These are phyloP conservation scores for Ranitomeya imitator DNA, from an alignment of 2,113 vertebrate species.

Conservation along the genomic window DNA sequence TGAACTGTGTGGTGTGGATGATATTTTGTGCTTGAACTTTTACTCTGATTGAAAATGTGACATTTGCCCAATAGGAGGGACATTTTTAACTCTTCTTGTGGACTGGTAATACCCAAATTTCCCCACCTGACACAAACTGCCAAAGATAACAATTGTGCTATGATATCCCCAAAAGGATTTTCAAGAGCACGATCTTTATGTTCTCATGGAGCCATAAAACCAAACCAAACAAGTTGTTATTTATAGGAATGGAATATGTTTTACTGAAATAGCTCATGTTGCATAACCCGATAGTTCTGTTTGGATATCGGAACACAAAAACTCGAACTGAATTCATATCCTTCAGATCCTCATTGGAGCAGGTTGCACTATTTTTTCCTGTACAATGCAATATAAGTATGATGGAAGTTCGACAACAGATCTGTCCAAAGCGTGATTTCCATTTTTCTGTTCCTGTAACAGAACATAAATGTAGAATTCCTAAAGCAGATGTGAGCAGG, in stretches of 20 bases:
- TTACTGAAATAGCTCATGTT: conserved; percentile 5
- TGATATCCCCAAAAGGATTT: neutral
- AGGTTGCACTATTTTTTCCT: no score
- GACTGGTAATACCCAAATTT: neutral
- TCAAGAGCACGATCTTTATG: neutral
- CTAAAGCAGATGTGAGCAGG: no score
- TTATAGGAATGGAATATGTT: conserved; percentile 19
- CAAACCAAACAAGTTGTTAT: conserved; percentile 2
- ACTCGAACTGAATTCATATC: neutral
- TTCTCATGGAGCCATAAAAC: conserved; percentile 8
- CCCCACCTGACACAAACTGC: neutral
- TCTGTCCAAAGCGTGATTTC: no score
- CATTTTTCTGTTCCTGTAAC: no score
- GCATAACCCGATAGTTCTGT: neutral
- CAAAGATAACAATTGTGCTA: conserved; percentile 12
- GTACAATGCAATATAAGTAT: no score
- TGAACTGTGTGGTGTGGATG: neutral
- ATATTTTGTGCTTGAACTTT: neutral
- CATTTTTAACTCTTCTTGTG: neutral
- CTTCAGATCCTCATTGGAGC: no score
- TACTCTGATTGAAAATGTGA: neutral
- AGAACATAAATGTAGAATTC: no score
- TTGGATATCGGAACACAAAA: neutral
- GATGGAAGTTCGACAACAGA: no score
- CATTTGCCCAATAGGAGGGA: neutral